Evolutionary conservation across 2,113 vertebrate species (phyloP), one percentile per base, ranked within the genome.

Genomic region (Perognathus longimembris): DNA sequence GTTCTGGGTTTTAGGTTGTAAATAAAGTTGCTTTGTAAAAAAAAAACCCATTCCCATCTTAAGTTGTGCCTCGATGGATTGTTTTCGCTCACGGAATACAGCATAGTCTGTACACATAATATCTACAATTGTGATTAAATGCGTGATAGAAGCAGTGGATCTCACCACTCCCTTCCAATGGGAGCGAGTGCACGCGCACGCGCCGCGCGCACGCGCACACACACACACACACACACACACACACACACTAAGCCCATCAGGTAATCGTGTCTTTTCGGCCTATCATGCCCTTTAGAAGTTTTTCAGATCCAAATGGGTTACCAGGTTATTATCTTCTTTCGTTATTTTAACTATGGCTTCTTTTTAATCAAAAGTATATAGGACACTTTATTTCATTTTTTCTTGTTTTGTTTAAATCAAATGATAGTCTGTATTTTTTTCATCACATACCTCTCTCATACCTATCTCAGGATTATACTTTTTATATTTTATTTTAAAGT

Each of bases 81-180:
- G n/a, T n/a, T n/a, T n/a, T n/a, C n/a, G n/a, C n/a, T n/a, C n/a
- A n/a, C n/a, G n/a, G n/a, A n/a, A n/a, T n/a, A n/a, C n/a, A n/a
- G n/a, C n/a, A n/a, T n/a, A n/a, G 14, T 45, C 90, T 70, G 73
- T 75, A 50, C 64, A 85, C 63, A 63, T 61, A 38, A 57, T 45
- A 89, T 93, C 70, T 90, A n/a, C 34, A 75, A 34, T 61, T 66
- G 22, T 89, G 22, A 92, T 90, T 77, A 94, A 80, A 57, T 32
- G 24, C 74, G 69, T 32, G 73, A 36, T 91, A 57, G 28, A 88
- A 87, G 73, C 28, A 67, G 6, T 36, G 14, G 17, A 70, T 45
- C 32, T 36, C 21, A 45, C 11, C 70, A 9, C 66, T 71, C 66
- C 34, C 36, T n/a, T 91, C 42, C 34, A 59, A 66, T 21, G 57